These are phyloP conservation scores for Aphelenchoides avenae DNA, from an alignment of 1,140 invertebrate species.

Conservation along the genomic window DNA sequence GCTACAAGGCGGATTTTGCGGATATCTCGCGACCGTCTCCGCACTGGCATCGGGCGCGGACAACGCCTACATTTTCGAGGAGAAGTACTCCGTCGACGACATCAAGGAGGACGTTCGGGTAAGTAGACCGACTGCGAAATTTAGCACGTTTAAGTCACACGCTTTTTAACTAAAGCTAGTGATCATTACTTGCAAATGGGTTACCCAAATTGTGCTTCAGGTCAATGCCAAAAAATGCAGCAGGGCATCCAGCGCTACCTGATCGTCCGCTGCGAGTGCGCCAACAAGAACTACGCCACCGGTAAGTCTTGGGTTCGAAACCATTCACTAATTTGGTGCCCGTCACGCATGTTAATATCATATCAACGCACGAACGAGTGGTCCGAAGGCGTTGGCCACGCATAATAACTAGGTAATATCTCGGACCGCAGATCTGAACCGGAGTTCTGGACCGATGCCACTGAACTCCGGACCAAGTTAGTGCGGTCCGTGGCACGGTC, in stretches of 20 bases:
- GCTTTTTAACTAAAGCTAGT: too few relatives aligned
- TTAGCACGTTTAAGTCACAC: not conserved
- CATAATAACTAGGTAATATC: too few relatives aligned
- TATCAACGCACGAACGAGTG: too few relatives aligned
- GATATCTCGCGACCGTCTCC: slow-evolving; percentile 89
- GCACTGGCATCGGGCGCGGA: slow-evolving; percentile 93
- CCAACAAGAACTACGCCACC: slow-evolving; percentile 60
- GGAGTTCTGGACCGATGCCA: too few relatives aligned
- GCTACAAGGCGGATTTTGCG: slow-evolving; percentile 96
- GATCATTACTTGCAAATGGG: too few relatives aligned
- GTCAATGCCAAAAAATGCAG: slow-evolving; percentile 86
- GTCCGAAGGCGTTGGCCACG: too few relatives aligned
- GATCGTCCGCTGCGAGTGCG: slow-evolving; percentile 77
- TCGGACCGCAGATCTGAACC: too few relatives aligned
- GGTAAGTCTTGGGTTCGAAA: not conserved
- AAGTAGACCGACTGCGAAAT: not conserved
- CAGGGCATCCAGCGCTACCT: slow-evolving; percentile 91
- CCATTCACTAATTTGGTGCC: slow-evolving; percentile 62
- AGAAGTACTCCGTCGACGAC: slow-evolving; percentile 82
- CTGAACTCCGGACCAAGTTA: too few relatives aligned
- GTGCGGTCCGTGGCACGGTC: too few relatives aligned
- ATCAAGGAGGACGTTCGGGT: slow-evolving; percentile 44
- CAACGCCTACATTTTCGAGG: slow-evolving; percentile 97
- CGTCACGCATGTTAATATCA: too few relatives aligned
- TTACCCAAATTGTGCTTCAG: too few relatives aligned